Base-by-base conservation (phyloP, 1,140 invertebrate species). In the Hylyphantes graminicola region DNA sequence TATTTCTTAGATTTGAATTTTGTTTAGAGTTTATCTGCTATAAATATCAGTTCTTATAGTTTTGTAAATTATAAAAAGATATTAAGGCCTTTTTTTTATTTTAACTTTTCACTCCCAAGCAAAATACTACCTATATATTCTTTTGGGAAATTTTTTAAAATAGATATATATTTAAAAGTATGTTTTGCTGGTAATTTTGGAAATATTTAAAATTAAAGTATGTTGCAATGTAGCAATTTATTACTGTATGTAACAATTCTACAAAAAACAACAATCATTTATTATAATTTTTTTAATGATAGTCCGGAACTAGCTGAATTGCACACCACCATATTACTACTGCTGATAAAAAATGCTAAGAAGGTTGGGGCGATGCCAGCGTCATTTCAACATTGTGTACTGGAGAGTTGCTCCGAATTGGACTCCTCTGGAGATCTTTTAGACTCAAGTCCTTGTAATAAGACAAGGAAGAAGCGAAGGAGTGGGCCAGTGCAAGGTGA, bases 401-500 rank as follows among this genome's bases (percentile, higher is more conserved):
- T 86, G 86, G 86, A 77, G 88, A 86, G 87, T 90, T 85, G 87
- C 88, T 35, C 48, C 85, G 87, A 80, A 81, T 89, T 77, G 86
- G 87, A 84, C n/a, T 84, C 86, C 35, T 86, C 79, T 54, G 87
- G 87, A 55, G 88, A 90, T 87, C 87, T 88, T 75, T 89, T 90
- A 83, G 67, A 88, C 85, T 74, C 87, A 87, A 70, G 88, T 88
- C 88, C 87, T 83, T 59, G 12, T 35, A 89, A 92, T 87, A 79
- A 74, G 35, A 35, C 35, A 76, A 93, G 93, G 87, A 94, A 94
- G 88, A 94, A 94, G 89, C 90, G 93, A 87, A 91, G 94, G 87
- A 95, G 94, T 92, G 94, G 94, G 87, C 95, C 94, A 88, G 91
- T 96, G 85, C 95, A 94, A 91, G 92, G 94, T 95, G 92, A 91